Percentiles rank a stretch among this genome's conserved stretches.
These are phyloP conservation scores for Saturnia pavonia DNA, from an alignment of 2,888 invertebrate species.

Conservation along the genomic window DNA sequence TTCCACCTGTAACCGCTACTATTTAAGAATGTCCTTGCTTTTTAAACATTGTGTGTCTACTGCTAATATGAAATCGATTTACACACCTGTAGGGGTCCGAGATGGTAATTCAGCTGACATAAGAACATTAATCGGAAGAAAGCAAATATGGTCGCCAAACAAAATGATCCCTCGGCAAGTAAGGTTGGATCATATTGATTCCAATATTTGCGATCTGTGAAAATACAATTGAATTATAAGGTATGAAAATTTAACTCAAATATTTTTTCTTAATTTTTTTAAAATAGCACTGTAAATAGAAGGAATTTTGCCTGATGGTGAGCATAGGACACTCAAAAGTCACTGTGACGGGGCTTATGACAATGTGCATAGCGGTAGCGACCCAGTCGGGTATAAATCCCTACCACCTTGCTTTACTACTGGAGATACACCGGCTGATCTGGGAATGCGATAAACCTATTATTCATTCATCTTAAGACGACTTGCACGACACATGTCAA, in stretches of 20 bases:
- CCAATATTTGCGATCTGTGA: conserved; percentile 84
- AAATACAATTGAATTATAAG: conserved; percentile 10
- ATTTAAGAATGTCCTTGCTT: neutral
- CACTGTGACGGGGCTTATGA: no score
- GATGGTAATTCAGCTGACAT: conserved; percentile 83
- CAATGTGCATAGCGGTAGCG: no score
- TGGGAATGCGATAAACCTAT: no score
- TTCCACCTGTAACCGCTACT: neutral
- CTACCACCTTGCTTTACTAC: no score
- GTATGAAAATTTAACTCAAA: neutral
- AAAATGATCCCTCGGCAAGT: conserved; percentile 85
- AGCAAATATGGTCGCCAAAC: conserved; percentile 85
- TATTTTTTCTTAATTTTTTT: neutral
- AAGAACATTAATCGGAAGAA: conserved; percentile 84
- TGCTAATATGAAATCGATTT: conserved; percentile 19
- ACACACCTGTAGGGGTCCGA: conserved; percentile 83
- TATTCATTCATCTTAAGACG: no score
- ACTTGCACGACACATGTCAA: no score
- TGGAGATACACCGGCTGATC: no score
- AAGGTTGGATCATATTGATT: conserved; percentile 83
- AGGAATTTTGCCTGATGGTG: no score
- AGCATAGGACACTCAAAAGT: no score
- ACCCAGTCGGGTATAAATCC: no score
- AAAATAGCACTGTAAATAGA: no score
- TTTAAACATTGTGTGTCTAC: neutral